Evolutionary conservation across 2,888 invertebrate species (phyloP), one percentile per base, ranked within the genome.

Genomic region (Homarus gammarus): DNA sequence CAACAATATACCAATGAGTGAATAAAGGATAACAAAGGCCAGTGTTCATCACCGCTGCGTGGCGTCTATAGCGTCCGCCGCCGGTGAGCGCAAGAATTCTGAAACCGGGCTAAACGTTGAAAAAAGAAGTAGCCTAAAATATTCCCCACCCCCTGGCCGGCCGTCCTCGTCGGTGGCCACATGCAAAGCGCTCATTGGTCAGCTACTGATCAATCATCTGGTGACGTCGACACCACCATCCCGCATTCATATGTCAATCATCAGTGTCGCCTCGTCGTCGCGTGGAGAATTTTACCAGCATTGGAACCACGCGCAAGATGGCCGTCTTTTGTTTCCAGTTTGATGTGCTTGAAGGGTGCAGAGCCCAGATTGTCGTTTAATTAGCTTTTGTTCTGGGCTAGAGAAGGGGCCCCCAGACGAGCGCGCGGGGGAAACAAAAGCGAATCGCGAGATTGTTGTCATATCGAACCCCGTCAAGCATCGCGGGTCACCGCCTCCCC

Each of bases 171-270:
- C 31, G 2, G 15, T 33, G 72, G 49, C 22, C 83, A 72, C 83
- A 83, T 83, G 83, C 83, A 83, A 83, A 72, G 83, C 70, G 44
- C 72, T 72, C 83, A 83, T 83, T 83, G 83, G 83, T 83, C 83
- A 70, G 83, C 36, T 15, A 15, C 83, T 70, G 83, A 83, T 83
- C 83, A 83, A 83, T 83, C 83, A 83, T 18, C 49, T 38, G 10
- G 72, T 70, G 83, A 83, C 83, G 70, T 72, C 18, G 70, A 72
- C 83, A 72, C 38, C 72, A 27, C 36, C 49, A 27, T 64, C 68
- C 82, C 40, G 44, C 44, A 82, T 82, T 83, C 83, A 83, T 27
- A 15, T 49, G 83, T 83, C 83, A 72, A 33, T 68, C 79, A 79
- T 61, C 8, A 31, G 49, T 72, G 44, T 38, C 49, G n/a, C 64